These are phyloP conservation scores for Beroe forskalii DNA, from an alignment of 37 sponge, comb jelly and placozoan genomes.

Conservation along the genomic window DNA sequence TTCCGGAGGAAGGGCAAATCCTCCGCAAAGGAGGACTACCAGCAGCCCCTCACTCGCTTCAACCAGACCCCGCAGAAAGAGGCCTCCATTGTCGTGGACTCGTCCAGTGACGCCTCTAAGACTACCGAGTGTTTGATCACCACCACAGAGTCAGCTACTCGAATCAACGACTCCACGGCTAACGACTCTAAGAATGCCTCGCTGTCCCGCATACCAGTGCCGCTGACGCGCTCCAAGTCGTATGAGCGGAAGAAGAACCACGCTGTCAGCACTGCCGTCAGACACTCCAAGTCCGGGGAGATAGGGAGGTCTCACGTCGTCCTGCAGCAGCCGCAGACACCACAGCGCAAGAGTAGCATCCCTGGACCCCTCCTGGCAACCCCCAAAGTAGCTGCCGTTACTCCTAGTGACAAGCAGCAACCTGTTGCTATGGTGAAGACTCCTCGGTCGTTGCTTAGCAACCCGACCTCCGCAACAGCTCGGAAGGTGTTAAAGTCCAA, in stretches of 20 bases:
- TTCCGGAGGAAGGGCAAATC: not conserved
- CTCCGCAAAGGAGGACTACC: not conserved
- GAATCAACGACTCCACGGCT: not conserved
- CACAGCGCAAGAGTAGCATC: slow-evolving; percentile 13
- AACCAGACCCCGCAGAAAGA: slow-evolving; percentile 18
- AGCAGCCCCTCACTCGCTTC: not conserved
- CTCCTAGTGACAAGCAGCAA: not conserved
- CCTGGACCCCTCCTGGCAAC: not conserved
- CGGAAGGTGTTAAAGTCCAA: slow-evolving; percentile 11
- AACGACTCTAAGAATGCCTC: no score
- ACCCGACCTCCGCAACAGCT: slow-evolving; percentile 9
- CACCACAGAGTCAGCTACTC: not conserved
- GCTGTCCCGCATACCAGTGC: slow-evolving; percentile 4
- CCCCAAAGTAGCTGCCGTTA: not conserved
- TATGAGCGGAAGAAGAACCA: not conserved
- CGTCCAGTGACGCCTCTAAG: no score
- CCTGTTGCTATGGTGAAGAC: not conserved
- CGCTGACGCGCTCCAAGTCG: not conserved
- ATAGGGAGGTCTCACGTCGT: not conserved
- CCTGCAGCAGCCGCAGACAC: no score
- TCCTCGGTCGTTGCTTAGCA: not conserved
- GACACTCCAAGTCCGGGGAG: slow-evolving; percentile 37
- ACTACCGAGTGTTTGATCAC: no score
- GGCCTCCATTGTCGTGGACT: no score
- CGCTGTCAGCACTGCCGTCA: not conserved